A percentile compares a stretch with the other conserved stretches of the same genome.
These are phyloP conservation scores for Temnothorax unifasciatus DNA, from an alignment of 2,888 invertebrate species.

Conservation along the genomic window DNA sequence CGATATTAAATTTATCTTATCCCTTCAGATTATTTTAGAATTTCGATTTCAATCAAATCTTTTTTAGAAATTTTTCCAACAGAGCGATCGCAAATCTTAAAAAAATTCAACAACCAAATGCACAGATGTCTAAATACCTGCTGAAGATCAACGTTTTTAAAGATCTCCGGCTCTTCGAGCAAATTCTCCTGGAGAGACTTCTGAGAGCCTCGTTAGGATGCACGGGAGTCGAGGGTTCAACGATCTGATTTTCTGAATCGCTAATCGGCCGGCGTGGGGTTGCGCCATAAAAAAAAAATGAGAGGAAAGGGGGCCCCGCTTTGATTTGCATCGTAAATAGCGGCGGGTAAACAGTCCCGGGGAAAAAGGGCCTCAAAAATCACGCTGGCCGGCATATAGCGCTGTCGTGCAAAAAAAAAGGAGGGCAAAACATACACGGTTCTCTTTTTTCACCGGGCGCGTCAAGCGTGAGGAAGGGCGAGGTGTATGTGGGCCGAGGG, in stretches of 20 bases:
- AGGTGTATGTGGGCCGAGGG: background rate
- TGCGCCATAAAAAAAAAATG: conserved; percentile 20
- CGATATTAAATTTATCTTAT: background rate
- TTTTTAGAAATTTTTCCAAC: background rate
- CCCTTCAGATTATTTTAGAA: background rate
- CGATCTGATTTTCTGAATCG: conserved; percentile 37
- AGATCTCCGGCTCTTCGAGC: background rate
- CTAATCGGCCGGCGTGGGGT: background rate
- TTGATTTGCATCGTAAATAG: conserved; percentile 56
- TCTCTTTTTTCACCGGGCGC: conserved; percentile 24
- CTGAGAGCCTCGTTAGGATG: background rate
- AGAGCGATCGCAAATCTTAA: background rate
- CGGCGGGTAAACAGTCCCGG: conserved; percentile 12
- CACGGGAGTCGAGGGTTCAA: conserved; percentile 2
- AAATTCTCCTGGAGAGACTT: background rate
- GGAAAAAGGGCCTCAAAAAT: conserved; percentile 46
- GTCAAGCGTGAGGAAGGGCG: conserved; percentile 43
- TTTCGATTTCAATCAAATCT: background rate
- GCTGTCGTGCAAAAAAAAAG: conserved; percentile 39
- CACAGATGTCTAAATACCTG: background rate
- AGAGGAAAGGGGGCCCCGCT: conserved; percentile 10
- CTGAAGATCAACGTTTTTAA: background rate
- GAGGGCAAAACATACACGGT: background rate
- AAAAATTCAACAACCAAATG: background rate
- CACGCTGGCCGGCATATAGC: conserved; percentile 34